Percentiles rank a stretch among this genome's conserved stretches.
Conservation (phyloP, 2,113 vertebrate genomes). For the Actinemys pallida region DNA sequence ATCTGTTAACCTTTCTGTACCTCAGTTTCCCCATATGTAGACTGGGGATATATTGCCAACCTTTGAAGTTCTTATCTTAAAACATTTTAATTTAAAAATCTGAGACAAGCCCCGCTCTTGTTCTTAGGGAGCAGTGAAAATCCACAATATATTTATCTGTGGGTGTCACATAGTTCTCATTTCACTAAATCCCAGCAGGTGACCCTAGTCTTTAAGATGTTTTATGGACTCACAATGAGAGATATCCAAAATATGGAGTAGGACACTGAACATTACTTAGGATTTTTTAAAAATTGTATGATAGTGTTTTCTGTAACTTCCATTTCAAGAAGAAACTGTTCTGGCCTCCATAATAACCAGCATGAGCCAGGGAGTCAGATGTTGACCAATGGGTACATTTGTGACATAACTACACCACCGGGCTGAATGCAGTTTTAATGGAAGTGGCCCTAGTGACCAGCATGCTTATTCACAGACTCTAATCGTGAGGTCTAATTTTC, state of each 20-base stretch:
- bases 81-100: neutral
- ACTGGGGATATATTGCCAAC: neutral
- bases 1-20: neutral
- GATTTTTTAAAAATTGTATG: neutral
- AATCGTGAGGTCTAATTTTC: neutral
- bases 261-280: neutral
- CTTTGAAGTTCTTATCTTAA: neutral
- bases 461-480: neutral
- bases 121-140: neutral
- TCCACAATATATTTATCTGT: neutral
- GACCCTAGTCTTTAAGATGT: neutral
- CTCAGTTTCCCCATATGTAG: neutral
- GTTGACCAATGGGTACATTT: neutral
- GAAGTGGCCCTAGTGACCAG: neutral
- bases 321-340: neutral
- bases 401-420: neutral
- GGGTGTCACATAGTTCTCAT: neutral
- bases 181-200: neutral
- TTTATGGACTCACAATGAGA: neutral
- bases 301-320: neutral
- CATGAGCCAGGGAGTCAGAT: neutral
- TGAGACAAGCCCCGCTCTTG: neutral
- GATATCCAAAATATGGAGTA: neutral
- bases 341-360: neutral
- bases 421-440: neutral